phyloP scores from a whole-genome alignment of 2,888 invertebrate genomes.

The Sinodicranocentrus sp. region DNA sequence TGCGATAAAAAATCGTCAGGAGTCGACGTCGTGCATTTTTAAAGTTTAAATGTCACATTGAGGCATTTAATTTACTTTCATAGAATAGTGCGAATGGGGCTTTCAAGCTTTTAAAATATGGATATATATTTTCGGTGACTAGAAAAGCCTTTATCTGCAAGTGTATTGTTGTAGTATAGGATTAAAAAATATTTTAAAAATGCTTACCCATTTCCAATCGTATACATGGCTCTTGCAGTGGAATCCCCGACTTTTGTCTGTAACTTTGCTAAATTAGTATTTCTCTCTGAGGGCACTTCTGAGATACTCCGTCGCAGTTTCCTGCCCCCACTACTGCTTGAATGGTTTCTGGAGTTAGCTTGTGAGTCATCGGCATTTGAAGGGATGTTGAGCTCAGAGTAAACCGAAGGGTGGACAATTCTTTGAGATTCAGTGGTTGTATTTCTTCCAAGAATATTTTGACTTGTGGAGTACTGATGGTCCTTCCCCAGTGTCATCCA shows the following conservation, averaged over 20 bases:
- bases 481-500: conserved; percentile 36
- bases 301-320: conserved; percentile 75
- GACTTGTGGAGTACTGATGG: neutral
- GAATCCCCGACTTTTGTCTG: conserved; percentile 72
- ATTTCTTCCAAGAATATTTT: too few species aligned
- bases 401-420: conserved; percentile 18
- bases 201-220: conserved; percentile 73
- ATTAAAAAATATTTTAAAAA: neutral
- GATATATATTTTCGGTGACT: too few species aligned
- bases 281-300: conserved; percentile 73
- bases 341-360: neutral
- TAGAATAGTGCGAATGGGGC: too few species aligned
- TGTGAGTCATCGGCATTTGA: conserved; percentile 22
- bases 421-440: neutral
- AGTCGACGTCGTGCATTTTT: conserved; percentile 2
- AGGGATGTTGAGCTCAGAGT: conserved; percentile 55
- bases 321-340: conserved; percentile 46
- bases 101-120: too few species aligned
- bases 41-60: conserved; percentile 4
- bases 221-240: conserved; percentile 71
- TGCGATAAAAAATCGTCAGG: neutral
- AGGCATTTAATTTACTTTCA: too few species aligned
- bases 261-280: conserved; percentile 69
- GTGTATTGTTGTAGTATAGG: neutral
- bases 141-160: too few species aligned